phyloP scores from a whole-genome alignment of 2,113 vertebrate genomes.

The Aplodontia rufa region DNA sequence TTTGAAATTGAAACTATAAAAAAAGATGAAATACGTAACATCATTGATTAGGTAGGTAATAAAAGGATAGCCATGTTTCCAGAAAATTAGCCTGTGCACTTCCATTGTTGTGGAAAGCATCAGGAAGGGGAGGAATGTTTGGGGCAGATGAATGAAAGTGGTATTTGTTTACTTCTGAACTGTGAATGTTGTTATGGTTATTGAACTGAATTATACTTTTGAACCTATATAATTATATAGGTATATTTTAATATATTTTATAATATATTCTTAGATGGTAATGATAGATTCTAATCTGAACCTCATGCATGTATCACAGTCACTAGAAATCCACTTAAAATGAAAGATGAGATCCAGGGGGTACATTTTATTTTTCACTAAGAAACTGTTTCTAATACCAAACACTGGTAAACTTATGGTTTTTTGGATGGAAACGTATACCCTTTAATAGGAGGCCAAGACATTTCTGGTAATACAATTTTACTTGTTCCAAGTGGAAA shows the following conservation, averaged over 20 bases:
- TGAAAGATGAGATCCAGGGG: not conserved
- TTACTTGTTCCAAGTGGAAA: constrained; percentile 62
- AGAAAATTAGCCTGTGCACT: not conserved
- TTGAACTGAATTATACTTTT: constrained; percentile 6
- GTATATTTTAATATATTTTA: too few species aligned
- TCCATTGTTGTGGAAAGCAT: not conserved
- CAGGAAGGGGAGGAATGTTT: not conserved
- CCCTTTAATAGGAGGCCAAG: not conserved
- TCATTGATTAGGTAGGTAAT: not conserved
- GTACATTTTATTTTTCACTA: constrained; percentile 27
- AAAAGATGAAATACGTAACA: not conserved
- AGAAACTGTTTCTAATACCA: not conserved
- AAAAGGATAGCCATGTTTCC: not conserved
- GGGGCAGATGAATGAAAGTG: not conserved
- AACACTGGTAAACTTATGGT: not conserved
- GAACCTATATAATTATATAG: not conserved
- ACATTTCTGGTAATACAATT: not conserved
- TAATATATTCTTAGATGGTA: too few species aligned
- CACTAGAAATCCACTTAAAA: constrained; percentile 28
- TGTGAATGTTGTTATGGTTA: not conserved
- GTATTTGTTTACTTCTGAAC: not conserved
- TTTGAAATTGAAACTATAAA: not conserved
- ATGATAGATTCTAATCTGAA: not conserved
- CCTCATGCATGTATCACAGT: not conserved
- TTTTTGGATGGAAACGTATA: constrained; percentile 17